Evolutionary conservation across 2,113 vertebrate genomes (phyloP), one percentile per base, ranked within the genome.

Genomic region (Thalassoma bifasciatum): DNA sequence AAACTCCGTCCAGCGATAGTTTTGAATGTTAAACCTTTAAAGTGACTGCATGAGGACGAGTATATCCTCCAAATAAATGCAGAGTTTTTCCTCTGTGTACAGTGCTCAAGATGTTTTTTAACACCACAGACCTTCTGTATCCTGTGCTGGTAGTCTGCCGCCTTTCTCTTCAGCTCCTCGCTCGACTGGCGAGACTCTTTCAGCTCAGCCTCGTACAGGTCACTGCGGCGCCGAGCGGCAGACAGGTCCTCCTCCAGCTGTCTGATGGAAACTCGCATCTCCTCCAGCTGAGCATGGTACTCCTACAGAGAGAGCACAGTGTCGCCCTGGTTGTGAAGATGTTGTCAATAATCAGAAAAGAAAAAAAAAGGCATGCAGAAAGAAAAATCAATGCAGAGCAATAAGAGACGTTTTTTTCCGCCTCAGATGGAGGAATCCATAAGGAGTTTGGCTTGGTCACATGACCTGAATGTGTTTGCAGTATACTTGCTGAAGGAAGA

Each of bases 191-290:
- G 94, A 21, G 98, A 98, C 61, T 99, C 97, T 59, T 97, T 95
- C 85, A 99, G 89, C 90, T 99, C 98, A 0, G 96, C 94, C 69
- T 99, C 98, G 0, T 99, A 99, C 65, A 99, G 95, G 90, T 99
- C 98, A 5, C 97, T 99, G 46, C 98, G 96, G 75, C 97, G 95
- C 72, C 97, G 96, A 40, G 98, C 98, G 0, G 97, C 97, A 11
- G 96, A 97, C 46, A 99, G 96, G 85, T 99, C 97, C 86, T 99
- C 98, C 84, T 99, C 98, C 90, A 99, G 86, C 21, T 99, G 98
- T 72, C 96, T 95, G 91, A 99, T 96, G 92, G 98, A 96, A 67
- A 99, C 91, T 59, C 95, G 95, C 98, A 99, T 98, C 79, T 99
- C 98, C 81, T 99, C 98, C 68, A 99, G 92, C 88, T 99, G 98